Evolutionary conservation across 64 coral and sea anemone species (phyloP), one percentile per base, ranked within the genome.

Genomic region (Actinia equina): DNA sequence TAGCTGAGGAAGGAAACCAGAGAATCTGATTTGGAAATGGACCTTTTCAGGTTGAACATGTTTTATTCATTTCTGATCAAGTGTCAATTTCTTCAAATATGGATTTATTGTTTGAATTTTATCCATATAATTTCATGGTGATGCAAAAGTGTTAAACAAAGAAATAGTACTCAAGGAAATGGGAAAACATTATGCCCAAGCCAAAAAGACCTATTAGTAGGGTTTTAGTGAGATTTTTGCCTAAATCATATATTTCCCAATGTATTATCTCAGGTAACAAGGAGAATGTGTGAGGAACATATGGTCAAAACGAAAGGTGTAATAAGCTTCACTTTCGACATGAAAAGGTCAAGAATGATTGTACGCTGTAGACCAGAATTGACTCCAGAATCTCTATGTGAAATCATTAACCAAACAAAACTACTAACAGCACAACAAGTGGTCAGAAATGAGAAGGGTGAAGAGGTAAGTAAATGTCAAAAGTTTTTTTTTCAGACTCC

Each of bases 281-380:
- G 92, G 91, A 98, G 87, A 63, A 84, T 94, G 17, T 98, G 95
- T 87, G 95, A 98, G 52, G 95, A 98, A 71, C 88, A 98, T 43
- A 85, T 98, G 42, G 76, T 98, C 14, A 82, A 86, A 55, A 76
- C 89, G 4, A 98, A 74, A 37, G 95, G 95, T 82, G 95, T 98
- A 0, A 98, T 98, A 58, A 98, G 95, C 64, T 98, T 98, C 42
- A 98, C 95, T 63, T 98, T 98, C 91, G 74, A 94, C 53, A 88
- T 98, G 44, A 88, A 89, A 76, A 94, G 93, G 74, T 91, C 86
- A 71, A 79, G 95, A 65, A 94, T 92, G 23, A 82, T 91, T 7
- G 86, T 98, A 0, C 89, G 95, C 77, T 85, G 90, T 27, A 98
- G 91, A 26, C 67, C 80, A 67, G 92, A 98, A 11, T 67, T 93